phyloP scores from a whole-genome alignment of 2,113 vertebrate genomes.

The Myotis yumanensis region DNA sequence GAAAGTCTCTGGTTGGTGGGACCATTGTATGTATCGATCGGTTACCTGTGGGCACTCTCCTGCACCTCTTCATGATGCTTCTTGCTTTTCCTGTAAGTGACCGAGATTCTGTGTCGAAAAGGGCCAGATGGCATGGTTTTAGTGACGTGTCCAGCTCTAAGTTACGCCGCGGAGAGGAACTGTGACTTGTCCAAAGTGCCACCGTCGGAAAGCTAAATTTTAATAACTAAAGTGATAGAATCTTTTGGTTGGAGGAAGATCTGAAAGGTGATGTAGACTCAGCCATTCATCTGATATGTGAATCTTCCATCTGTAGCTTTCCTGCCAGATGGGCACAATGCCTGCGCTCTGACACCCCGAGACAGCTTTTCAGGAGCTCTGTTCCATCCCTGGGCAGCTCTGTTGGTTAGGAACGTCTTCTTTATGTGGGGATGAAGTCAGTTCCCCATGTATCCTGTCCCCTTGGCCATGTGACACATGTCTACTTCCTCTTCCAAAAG shows the following conservation, averaged over 20 bases:
- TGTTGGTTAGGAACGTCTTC: background rate
- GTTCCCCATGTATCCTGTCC: background rate
- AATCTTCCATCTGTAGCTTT: background rate
- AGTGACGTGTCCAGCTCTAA: background rate
- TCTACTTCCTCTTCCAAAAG: background rate
- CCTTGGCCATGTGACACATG: background rate
- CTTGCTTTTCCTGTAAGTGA: background rate
- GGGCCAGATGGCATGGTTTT: background rate
- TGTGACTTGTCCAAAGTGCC: background rate
- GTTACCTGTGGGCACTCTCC: background rate
- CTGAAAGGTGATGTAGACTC: background rate
- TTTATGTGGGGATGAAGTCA: background rate
- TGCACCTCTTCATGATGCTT: background rate
- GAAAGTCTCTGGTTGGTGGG: too few species aligned
- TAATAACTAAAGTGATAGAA: background rate
- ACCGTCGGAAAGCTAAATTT: background rate
- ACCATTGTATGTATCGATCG: accelerated
- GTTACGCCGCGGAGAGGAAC: background rate
- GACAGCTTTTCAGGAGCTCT: background rate
- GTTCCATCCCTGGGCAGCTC: background rate
- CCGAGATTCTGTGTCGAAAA: background rate
- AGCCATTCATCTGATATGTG: background rate
- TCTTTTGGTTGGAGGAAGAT: background rate
- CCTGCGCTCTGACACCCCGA: background rate
- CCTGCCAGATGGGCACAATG: background rate